Evolutionary conservation across 2,888 invertebrate genomes (phyloP).

Genomic region (Dastarcus helophoroides): DNA sequence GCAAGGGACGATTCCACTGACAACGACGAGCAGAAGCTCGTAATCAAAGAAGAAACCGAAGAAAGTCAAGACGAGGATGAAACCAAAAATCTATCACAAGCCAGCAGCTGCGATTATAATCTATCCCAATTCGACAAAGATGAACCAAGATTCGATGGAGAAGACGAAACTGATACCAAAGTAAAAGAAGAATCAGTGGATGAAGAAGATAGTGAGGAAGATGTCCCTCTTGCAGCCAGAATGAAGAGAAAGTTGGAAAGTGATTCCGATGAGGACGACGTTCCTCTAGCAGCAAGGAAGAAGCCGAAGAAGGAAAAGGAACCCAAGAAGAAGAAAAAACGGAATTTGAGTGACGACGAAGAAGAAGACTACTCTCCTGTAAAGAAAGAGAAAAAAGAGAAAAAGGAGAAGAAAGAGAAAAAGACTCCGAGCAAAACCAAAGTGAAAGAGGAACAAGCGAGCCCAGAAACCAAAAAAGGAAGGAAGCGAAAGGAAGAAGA

Average conservation of each 20-base stretch:
- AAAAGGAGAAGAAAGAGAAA: slow-evolving; percentile 45
- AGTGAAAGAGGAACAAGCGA: slow-evolving; percentile 26
- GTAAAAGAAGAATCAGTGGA: slow-evolving; percentile 25
- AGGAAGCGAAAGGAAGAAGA: slow-evolving; percentile 73
- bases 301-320: slow-evolving; percentile 50
- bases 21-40: slow-evolving; percentile 33
- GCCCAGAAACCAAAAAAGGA: slow-evolving; percentile 45
- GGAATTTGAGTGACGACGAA: slow-evolving; percentile 41
- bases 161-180: slow-evolving; percentile 23
- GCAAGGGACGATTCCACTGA: slow-evolving; percentile 29
- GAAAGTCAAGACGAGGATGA: slow-evolving; percentile 27
- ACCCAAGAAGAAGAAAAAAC: slow-evolving; percentile 42
- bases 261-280: slow-evolving; percentile 53
- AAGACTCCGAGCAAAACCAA: slow-evolving; percentile 27
- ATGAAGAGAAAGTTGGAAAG: slow-evolving; percentile 42
- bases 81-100: slow-evolving; percentile 41
- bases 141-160: slow-evolving; percentile 35
- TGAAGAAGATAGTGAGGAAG: slow-evolving; percentile 52
- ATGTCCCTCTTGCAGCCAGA: slow-evolving; percentile 57
- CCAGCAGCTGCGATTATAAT: slow-evolving; percentile 63
- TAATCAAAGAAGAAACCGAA: slow-evolving; percentile 37
- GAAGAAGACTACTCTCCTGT: slow-evolving; percentile 46
- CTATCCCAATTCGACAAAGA: slow-evolving; percentile 51
- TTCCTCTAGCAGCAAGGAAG: slow-evolving; percentile 55
- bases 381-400: slow-evolving; percentile 46